Conservation (phyloP, 2,888 invertebrate species). For the Eugnorisma glareosa region DNA sequence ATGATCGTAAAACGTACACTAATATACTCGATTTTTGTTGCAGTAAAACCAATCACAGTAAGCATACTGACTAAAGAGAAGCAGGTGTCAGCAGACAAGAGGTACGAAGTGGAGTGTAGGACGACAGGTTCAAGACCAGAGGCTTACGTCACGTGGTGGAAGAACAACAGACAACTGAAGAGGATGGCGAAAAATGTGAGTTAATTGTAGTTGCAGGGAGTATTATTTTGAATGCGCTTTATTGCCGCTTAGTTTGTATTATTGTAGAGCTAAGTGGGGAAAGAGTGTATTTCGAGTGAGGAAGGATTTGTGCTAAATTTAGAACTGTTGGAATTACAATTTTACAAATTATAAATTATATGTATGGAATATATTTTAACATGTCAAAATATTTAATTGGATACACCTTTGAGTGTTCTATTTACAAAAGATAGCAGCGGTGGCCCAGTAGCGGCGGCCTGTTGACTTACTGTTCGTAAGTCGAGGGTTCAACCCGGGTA, state of each 20-base stretch:
- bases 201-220: neutral
- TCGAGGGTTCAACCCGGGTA: no score
- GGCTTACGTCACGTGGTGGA: constrained; percentile 97
- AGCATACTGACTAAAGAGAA: constrained; percentile 95
- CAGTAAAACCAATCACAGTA: constrained; percentile 96
- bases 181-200: constrained; percentile 95
- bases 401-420: neutral
- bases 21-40: constrained; percentile 65
- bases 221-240: neutral
- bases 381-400: neutral
- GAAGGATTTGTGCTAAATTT: neutral
- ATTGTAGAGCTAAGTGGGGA: neutral
- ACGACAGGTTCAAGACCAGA: constrained; percentile 96
- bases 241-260: neutral
- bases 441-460: no score
- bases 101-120: constrained; percentile 96
- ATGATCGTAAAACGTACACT: neutral
- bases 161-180: constrained; percentile 95
- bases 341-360: no score
- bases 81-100: constrained; percentile 95
- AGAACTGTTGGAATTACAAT: neutral
- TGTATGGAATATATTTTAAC: no score
- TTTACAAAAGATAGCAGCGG: no score
- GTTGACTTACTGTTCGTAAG: no score
- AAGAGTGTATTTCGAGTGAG: neutral